Evolutionary conservation across 2,888 invertebrate species (phyloP).

Genomic region (Octodonta nipae): DNA sequence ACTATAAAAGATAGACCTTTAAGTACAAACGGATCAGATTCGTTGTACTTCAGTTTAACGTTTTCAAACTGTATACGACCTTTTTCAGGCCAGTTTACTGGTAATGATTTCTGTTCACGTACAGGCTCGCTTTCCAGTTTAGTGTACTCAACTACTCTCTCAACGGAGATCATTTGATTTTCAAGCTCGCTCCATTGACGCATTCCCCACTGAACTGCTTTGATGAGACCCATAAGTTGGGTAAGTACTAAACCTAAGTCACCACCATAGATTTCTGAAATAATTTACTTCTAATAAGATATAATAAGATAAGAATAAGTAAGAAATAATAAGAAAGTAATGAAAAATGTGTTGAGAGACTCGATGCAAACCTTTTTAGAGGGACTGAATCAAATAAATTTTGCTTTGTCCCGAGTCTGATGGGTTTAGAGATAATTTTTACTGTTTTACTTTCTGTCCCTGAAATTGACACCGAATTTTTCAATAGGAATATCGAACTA

Average conservation of each 20-base stretch:
- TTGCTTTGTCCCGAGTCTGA: too few species aligned
- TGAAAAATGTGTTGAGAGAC: too few species aligned
- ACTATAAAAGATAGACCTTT: slow-evolving; percentile 55
- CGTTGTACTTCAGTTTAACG: slow-evolving; percentile 59
- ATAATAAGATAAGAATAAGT: too few species aligned
- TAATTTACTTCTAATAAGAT: too few species aligned
- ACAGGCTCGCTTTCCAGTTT: slow-evolving; percentile 24
- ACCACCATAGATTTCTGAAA: slow-evolving; percentile 50
- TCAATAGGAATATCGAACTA: too few species aligned
- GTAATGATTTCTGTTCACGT: slow-evolving; percentile 34
- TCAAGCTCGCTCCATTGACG: slow-evolving; percentile 73
- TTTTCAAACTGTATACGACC: slow-evolving; percentile 57
- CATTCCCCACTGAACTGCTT: slow-evolving; percentile 49
- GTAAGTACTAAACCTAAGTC: slow-evolving; percentile 69
- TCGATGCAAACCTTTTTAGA: too few species aligned
- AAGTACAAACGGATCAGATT: slow-evolving; percentile 58
- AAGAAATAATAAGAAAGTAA: too few species aligned
- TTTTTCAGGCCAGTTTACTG: slow-evolving; percentile 58
- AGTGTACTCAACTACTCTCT: slow-evolving; percentile 25
- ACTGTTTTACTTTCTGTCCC: too few species aligned
- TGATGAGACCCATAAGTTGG: slow-evolving; percentile 57
- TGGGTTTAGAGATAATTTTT: too few species aligned
- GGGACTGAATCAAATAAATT: too few species aligned
- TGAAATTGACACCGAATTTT: too few species aligned
- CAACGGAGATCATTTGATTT: slow-evolving; percentile 43